phyloP scores from a whole-genome alignment of 2,113 vertebrate species.

The Myrmophylax atrothorax region DNA sequence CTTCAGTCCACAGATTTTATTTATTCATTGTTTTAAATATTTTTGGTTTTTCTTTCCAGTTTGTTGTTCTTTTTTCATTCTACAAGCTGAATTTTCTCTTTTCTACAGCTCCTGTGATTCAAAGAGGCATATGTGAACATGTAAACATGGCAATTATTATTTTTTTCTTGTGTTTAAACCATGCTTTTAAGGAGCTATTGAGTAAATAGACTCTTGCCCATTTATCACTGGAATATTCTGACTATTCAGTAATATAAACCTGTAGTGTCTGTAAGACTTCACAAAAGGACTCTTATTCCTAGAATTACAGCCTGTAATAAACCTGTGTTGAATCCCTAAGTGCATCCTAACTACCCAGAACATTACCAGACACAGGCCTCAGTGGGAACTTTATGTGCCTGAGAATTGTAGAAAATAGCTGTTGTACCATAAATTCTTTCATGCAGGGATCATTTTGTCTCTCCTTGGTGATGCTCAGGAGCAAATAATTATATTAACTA shows the following conservation, averaged over 20 bases:
- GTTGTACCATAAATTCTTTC: constrained; percentile 43
- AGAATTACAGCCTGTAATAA: constrained; percentile 53
- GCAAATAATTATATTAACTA: constrained; percentile 47
- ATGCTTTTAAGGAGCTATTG: not conserved
- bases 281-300: not conserved
- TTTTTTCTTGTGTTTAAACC: not conserved
- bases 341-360: not conserved
- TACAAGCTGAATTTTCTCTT: not conserved
- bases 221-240: not conserved
- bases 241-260: not conserved
- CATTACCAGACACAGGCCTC: not conserved
- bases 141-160: not conserved
- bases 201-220: not conserved
- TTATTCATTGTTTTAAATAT: not conserved
- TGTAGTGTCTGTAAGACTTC: not conserved
- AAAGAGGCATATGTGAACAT: not conserved
- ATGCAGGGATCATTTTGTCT: constrained; percentile 1
- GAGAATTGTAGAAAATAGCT: constrained; percentile 6
- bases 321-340: not conserved
- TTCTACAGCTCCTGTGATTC: not conserved
- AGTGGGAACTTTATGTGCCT: constrained; percentile 33
- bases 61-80: not conserved
- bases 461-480: constrained; percentile 30
- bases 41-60: not conserved
- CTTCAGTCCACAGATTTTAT: not conserved